phyloP scores from a whole-genome alignment of 2,113 vertebrate species.

The Morone chrysops region DNA sequence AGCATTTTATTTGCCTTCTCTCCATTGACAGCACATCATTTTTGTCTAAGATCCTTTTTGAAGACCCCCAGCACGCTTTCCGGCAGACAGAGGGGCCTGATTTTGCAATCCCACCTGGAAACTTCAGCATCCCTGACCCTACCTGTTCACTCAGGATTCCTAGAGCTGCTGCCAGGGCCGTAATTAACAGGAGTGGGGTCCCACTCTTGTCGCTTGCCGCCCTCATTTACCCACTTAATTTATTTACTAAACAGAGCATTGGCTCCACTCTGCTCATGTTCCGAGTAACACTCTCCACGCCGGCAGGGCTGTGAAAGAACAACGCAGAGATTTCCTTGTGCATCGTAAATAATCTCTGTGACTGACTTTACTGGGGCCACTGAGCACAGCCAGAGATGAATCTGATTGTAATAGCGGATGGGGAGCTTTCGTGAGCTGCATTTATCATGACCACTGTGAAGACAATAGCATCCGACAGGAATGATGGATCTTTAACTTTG shows the following conservation, averaged over 20 bases:
- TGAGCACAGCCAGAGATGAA: conserved; percentile 68
- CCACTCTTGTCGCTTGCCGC: conserved; percentile 49
- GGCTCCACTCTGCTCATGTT: conserved; percentile 61
- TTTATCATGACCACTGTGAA: conserved; percentile 68
- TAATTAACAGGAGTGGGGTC: conserved; percentile 78
- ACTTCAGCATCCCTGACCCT: conserved; percentile 45
- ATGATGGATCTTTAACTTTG: conserved; percentile 63
- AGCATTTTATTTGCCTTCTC: conserved; percentile 65
- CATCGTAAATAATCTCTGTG: conserved; percentile 73
- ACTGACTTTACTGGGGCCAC: conserved; percentile 63
- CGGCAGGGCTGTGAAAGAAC: conserved; percentile 64
- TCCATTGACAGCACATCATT: conserved; percentile 60
- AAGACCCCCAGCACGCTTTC: conserved; percentile 11
- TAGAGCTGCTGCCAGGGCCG: conserved; percentile 55
- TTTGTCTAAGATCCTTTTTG: conserved; percentile 30
- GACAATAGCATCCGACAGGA: conserved; percentile 47
- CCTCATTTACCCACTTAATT: conserved; percentile 80
- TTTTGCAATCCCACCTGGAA: conserved; percentile 55
- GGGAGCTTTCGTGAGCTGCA: conserved; percentile 65
- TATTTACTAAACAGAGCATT: conserved; percentile 77
- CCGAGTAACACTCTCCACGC: conserved; percentile 49
- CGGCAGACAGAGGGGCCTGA: conserved; percentile 24
- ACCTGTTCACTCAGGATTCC: conserved; percentile 60
- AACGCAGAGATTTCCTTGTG: conserved; percentile 49
- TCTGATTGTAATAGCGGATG: conserved; percentile 71